phyloP scores from a whole-genome alignment of 2,797 vertebrate genomes.

The Pyrrhura leucotis region DNA sequence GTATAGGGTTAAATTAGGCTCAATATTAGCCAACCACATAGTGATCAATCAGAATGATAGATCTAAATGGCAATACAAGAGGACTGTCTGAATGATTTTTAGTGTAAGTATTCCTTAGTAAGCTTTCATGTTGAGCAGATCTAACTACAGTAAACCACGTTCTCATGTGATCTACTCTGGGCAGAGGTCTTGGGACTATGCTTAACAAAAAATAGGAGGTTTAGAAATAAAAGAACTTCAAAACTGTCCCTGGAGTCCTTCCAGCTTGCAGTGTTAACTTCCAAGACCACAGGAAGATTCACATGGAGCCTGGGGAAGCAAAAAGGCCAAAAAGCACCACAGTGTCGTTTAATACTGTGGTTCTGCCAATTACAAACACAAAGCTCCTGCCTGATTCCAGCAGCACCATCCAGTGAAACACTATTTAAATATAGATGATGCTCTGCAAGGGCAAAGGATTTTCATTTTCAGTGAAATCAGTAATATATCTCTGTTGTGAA shows the following conservation, averaged over 20 bases:
- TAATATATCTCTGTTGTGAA: neutral
- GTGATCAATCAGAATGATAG: conserved; percentile 99
- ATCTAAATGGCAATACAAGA: conserved; percentile 94
- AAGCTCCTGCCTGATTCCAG: neutral
- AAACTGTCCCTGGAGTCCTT: neutral
- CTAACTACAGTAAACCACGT: conserved; percentile 43
- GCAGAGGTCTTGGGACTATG: neutral
- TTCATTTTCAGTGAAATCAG: conserved; percentile 7
- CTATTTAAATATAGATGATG: neutral
- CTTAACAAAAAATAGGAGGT: neutral
- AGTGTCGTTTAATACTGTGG: neutral
- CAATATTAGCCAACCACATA: conserved; percentile 95
- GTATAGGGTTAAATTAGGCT: conserved; percentile 98
- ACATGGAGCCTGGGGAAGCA: neutral
- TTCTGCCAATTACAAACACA: neutral
- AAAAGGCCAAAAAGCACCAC: neutral
- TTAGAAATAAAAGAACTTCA: neutral
- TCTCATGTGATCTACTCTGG: conserved; percentile 13
- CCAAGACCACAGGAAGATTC: neutral
- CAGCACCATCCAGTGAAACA: neutral
- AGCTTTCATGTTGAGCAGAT: conserved; percentile 65
- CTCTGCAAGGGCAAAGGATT: neutral
- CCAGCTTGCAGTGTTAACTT: neutral
- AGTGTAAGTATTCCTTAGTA: conserved; percentile 76
- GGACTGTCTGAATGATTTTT: conserved; percentile 82